Base-by-base conservation (phyloP, 2,888 invertebrate genomes). In the Eupithecia insigniata region DNA sequence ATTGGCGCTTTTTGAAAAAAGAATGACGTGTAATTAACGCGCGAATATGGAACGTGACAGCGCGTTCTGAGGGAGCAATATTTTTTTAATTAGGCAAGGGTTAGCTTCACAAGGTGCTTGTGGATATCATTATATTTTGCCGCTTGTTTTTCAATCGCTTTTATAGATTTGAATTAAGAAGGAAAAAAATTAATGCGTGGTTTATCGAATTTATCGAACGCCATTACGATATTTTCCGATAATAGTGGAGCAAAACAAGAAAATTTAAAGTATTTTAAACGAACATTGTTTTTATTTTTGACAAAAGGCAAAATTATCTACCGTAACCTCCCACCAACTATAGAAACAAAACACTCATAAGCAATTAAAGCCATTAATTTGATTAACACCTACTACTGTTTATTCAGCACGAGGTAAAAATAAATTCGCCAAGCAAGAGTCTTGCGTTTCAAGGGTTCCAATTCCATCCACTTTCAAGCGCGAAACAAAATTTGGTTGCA, bases 11-110 rank as follows among this genome's bases (percentile, higher is more conserved):
- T 93, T 93, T 92, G 88, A 92, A 94, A 94, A 93, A 94, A 94
- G 92, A 94, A 94, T 93, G 94, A 93, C 93, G 91, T 93, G 93
- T 93, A 94, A 94, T 94, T 93, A 93, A 93, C 92, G 93, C 93
- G 91, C 90, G 92, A 92, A 93, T 93, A 93, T 94, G 92, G 91
- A 93, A 92, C 94, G 93, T 94, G 93, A 93, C 93, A 90, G 89
- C 92, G 91, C 88, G 91, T 92, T 93, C 90, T 91, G 90, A 91
- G 93, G 93, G 92, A 87, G 90, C 84, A 81, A 84, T 87, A 85
- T 89, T 89, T 92, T 78, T 94, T 92, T 91, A 93, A 93, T 93
- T 93, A 93, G 93, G 90, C 90, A 86, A 85, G 84, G 86, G 75
- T 76, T 74, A 74, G 82, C 82, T 78, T 82, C 80, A 77, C 76